Evolutionary conservation across 2,797 vertebrate species (phyloP).

Genomic region (Microchirus variegatus): DNA sequence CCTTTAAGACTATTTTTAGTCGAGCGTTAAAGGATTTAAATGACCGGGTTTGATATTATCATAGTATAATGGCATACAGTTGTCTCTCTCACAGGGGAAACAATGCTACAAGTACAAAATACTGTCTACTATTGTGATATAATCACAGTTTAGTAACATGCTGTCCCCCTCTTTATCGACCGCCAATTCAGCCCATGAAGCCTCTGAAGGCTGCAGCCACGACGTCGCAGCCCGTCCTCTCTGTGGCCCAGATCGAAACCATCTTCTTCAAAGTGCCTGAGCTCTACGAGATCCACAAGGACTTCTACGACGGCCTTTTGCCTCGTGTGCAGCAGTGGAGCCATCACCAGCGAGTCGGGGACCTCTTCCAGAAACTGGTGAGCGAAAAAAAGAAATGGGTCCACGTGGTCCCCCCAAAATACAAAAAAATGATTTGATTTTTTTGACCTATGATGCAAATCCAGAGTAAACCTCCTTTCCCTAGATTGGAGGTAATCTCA

Average conservation of each 20-base stretch:
- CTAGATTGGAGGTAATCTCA: conserved; percentile 9
- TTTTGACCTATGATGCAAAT: conserved; percentile 7
- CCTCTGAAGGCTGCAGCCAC: conserved; percentile 96
- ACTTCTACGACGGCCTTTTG: conserved; percentile 93
- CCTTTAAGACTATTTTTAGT: neutral
- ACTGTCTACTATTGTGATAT: too few species aligned
- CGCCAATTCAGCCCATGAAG: conserved; percentile 91
- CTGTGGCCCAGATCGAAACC: conserved; percentile 94
- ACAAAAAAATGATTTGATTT: too few species aligned
- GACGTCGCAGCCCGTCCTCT: conserved; percentile 95
- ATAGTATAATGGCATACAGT: neutral
- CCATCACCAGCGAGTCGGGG: conserved; percentile 94
- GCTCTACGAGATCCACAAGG: conserved; percentile 97
- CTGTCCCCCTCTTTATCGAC: neutral
- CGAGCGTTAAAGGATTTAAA: neutral
- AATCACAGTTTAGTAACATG: neutral
- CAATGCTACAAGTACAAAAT: too few species aligned
- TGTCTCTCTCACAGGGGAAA: too few species aligned
- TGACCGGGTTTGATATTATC: neutral
- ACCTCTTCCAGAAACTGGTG: conserved; percentile 98
- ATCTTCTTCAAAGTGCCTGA: conserved; percentile 99
- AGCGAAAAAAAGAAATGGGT: conserved; percentile 46
- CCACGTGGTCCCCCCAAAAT: too few species aligned
- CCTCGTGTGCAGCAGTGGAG: conserved; percentile 97
- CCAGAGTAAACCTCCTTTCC: conserved; percentile 1